Evolutionary conservation across 2,113 vertebrate genomes (phyloP), one percentile per base, ranked within the genome.

Genomic region (Platichthys stellatus): DNA sequence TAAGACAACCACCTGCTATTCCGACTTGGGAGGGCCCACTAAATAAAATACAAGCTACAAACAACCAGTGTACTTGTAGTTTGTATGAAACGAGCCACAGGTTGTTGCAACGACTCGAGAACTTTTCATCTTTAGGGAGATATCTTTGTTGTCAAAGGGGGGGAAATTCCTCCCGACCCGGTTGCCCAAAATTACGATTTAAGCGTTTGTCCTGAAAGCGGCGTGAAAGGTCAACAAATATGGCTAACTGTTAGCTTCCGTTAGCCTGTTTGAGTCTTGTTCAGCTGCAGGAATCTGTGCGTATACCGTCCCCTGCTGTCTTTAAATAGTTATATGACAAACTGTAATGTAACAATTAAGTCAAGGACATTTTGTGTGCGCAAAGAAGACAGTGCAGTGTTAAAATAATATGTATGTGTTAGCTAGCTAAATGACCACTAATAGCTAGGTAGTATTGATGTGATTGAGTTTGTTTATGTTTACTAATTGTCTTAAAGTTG

Each of bases 161-260:
- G 4, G 5, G 1, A 11, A 38, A 63, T 11, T 6, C 43, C 43
- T 23, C 11, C n/a, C 21, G 1, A 11, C 38, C 17, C 0, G 1
- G 43, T 2, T 69, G 0, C 3, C 15, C 17, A 18, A 31, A 61
- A 47, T 49, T 61, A 21, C 58, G 17, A 61, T 47, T n/a, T 54
- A 65, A 18, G 1, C 20, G 12, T 14, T 12, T 5, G 4, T 26
- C 40, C 0, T 73, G 76, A 86, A 86, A 38, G 72, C 68, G 3
- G 4, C 84, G 11, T 24, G 8, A 38, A 54, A 23, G 56, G 47
- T 78, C 56, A 72, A 53, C 49, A 68, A 74, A 65, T 54, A 74
- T 80, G 66, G 72, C 82, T 5, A 43, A 49, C 15, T 0, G 2
- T 7, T 72, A 77, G 35, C 68, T 54, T 56, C 20, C 0, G 24